These are phyloP conservation scores for Acleris literana DNA, from an alignment of 2,888 invertebrate genomes.

Conservation along the genomic window DNA sequence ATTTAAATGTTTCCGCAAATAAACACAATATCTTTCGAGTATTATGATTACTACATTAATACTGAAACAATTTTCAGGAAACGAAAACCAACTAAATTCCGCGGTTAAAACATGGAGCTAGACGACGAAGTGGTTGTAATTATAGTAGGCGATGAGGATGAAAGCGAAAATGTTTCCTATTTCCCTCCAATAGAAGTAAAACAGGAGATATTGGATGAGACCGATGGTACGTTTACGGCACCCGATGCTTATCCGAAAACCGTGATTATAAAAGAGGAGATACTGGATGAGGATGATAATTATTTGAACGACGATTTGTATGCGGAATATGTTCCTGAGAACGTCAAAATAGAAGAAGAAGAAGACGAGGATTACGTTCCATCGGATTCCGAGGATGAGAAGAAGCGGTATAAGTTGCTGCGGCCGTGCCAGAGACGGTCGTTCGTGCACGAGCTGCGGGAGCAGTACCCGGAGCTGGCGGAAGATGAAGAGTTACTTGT, in stretches of 20 bases:
- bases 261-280: constrained; percentile 49
- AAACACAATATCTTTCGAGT: not conserved
- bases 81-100: not conserved
- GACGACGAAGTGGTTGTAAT: constrained; percentile 57
- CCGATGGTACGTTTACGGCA: constrained; percentile 36
- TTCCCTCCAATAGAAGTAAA: constrained; percentile 43
- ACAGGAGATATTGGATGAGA: constrained; percentile 45
- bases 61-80: constrained; percentile 1
- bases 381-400: not conserved
- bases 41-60: not conserved
- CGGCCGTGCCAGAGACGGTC: constrained; percentile 51
- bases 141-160: constrained; percentile 49
- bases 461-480: constrained; percentile 57
- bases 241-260: constrained; percentile 41
- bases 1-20: constrained; percentile 14
- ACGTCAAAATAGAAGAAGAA: constrained; percentile 37
- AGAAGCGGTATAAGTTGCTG: constrained; percentile 42
- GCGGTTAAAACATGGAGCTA: constrained; percentile 44
- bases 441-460: constrained; percentile 58
- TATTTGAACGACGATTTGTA: constrained; percentile 29
- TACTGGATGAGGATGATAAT: constrained; percentile 35
- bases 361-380: constrained; percentile 34
- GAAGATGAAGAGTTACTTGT: constrained; percentile 54
- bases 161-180: constrained; percentile 14
- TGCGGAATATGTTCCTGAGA: constrained; percentile 26